phyloP scores from a whole-genome alignment of 1,140 invertebrate species.

The Zaprionus taronus region DNA sequence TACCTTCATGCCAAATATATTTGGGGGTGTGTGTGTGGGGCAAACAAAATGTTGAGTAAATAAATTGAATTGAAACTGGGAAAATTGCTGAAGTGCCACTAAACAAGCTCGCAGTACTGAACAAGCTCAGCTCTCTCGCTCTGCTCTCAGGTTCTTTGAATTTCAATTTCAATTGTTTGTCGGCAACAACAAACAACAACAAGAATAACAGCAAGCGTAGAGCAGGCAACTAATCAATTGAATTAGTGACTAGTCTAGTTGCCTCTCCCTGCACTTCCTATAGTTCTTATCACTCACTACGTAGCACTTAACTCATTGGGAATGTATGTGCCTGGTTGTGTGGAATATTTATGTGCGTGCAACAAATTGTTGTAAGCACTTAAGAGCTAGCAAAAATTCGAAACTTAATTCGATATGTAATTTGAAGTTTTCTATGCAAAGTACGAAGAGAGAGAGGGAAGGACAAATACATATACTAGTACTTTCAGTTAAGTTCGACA shows the following conservation, averaged over 20 bases:
- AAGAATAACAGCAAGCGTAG: not conserved
- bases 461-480: too few relatives aligned
- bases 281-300: conserved; percentile 10
- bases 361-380: conserved; percentile 18
- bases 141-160: conserved; percentile 13
- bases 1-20: not conserved
- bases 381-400: not conserved
- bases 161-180: conserved; percentile 22
- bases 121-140: not conserved
- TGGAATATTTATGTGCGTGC: conserved; percentile 26
- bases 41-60: conserved; percentile 43
- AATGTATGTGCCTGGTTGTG: conserved; percentile 19
- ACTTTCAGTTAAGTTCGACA: not conserved
- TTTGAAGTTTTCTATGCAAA: not conserved
- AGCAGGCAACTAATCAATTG: conserved; percentile 69
- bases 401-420: not conserved
- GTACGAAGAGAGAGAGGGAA: not conserved
- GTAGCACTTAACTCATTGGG: conserved; percentile 40
- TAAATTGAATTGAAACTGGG: conserved; percentile 59
- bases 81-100: conserved; percentile 50
- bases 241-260: conserved; percentile 50
- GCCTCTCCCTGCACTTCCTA: not conserved
- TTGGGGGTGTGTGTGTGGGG: not conserved
- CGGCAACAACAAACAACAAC: not conserved
- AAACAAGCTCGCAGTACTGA: conserved; percentile 9